Conservation (phyloP, 1,140 invertebrate genomes). For the Cataglyphis hispanica region DNA sequence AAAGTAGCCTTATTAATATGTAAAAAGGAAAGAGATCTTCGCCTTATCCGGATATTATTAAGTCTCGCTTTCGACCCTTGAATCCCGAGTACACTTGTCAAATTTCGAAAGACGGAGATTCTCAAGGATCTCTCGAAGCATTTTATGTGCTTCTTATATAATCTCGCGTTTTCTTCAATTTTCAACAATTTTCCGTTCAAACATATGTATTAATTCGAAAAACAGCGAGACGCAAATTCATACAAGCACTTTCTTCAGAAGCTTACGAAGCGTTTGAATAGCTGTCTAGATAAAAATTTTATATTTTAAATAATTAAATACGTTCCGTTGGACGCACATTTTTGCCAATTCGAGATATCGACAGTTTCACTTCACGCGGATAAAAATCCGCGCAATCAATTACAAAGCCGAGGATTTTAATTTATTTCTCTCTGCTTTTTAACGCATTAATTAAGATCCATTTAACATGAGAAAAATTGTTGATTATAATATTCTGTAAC, state of each 20-base stretch:
- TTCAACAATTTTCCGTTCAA: background rate
- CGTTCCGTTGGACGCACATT: background rate
- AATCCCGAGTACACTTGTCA: background rate
- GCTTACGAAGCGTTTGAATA: background rate
- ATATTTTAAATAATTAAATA: conserved; percentile 4
- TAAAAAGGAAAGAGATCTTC: conserved; percentile 70
- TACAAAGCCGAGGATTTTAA: background rate
- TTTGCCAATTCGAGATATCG: background rate
- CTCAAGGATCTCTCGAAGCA: background rate
- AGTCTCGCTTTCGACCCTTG: conserved; percentile 41
- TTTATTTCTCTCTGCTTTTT: background rate
- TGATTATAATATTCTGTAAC: background rate
- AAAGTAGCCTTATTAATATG: conserved; percentile 80
- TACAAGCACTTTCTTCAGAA: background rate
- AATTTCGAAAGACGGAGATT: conserved; percentile 38
- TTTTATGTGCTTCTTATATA: conserved; percentile 9
- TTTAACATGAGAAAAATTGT: background rate
- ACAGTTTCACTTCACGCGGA: background rate
- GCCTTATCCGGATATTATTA: conserved; percentile 71
- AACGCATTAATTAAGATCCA: background rate
- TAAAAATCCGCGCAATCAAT: background rate
- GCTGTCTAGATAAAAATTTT: background rate
- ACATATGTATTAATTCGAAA: background rate
- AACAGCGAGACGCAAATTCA: no score
- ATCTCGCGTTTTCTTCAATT: conserved; percentile 3